Evolutionary conservation across 64 coral and sea anemone genomes (phyloP).

Genomic region (Trachythela sp.): DNA sequence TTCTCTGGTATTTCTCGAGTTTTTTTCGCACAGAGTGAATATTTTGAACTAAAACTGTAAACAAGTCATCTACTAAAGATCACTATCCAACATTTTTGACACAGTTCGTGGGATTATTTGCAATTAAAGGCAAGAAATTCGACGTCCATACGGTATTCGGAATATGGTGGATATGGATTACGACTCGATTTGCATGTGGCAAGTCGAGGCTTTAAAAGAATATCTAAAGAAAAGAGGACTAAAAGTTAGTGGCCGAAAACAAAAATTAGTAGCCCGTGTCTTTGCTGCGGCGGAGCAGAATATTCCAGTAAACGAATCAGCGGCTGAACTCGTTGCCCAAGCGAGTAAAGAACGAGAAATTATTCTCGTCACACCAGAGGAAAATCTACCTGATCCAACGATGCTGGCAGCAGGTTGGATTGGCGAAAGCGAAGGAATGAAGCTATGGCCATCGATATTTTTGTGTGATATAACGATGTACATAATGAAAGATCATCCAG

Average conservation of each 20-base stretch:
- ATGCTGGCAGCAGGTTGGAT: constrained; percentile 42
- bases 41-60: too few species aligned
- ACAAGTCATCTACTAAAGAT: too few species aligned
- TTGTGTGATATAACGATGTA: constrained; percentile 56
- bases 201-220: constrained; percentile 44
- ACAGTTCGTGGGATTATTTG: too few species aligned
- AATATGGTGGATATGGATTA: not conserved
- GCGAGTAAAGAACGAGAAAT: constrained; percentile 17
- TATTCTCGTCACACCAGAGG: constrained; percentile 16
- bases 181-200: constrained; percentile 40
- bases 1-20: not conserved
- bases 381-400: constrained; percentile 38
- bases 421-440: constrained; percentile 32
- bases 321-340: not conserved
- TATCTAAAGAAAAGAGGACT: constrained; percentile 37
- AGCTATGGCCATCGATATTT: constrained; percentile 47
- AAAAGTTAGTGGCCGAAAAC: constrained; percentile 34
- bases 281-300: constrained; percentile 52
- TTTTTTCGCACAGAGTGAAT: too few species aligned
- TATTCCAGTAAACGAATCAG: constrained; percentile 13
- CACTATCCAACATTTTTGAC: too few species aligned
- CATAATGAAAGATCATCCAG: constrained; percentile 60
- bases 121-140: too few species aligned
- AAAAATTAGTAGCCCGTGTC: constrained; percentile 46
- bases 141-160: too few species aligned